Percentiles rank a stretch among this genome's conserved stretches.
These are phyloP conservation scores for Rhineura floridana DNA, from an alignment of 2,113 vertebrate genomes.

Conservation along the genomic window DNA sequence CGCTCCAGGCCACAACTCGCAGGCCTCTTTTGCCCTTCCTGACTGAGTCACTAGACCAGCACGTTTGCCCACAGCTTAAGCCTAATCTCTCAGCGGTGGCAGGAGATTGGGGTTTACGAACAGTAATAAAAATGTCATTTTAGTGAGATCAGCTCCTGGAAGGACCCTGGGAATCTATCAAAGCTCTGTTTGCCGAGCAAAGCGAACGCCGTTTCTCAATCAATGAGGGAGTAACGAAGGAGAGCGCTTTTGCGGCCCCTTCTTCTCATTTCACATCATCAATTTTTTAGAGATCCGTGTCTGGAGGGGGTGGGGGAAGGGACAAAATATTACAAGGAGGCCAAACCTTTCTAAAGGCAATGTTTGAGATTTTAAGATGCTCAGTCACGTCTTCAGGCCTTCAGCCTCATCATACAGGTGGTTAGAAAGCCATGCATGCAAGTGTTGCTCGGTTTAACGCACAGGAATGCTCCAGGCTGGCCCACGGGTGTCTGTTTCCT, in stretches of 20 bases:
- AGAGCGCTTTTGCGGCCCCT: conserved; percentile 59
- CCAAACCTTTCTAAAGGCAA: conserved; percentile 50
- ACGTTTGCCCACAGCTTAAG: conserved; percentile 98
- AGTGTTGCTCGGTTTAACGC: not conserved
- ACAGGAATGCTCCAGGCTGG: not conserved
- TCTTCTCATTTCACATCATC: conserved; percentile 57
- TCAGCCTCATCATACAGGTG: not conserved
- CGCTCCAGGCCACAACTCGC: no score
- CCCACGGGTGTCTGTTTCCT: not conserved
- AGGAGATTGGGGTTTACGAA: conserved; percentile 97
- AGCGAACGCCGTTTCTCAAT: conserved; percentile 84
- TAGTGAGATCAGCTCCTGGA: conserved; percentile 86
- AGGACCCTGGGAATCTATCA: conserved; percentile 83
- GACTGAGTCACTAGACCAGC: conserved; percentile 75
- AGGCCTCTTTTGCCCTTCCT: conserved; percentile 66
- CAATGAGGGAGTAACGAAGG: conserved; percentile 76
- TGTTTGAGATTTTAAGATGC: conserved; percentile 53
- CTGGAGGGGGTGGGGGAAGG: not conserved
- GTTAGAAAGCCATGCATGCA: not conserved
- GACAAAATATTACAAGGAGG: conserved; percentile 3
- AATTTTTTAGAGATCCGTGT: conserved; percentile 47
- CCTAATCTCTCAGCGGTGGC: conserved; percentile 90
- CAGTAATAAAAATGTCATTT: conserved; percentile 99
- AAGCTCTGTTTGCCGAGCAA: conserved; percentile 92
- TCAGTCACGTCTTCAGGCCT: not conserved